Evolutionary conservation across 2,888 invertebrate species (phyloP).

Genomic region (Gastracanthus pulcherrimus): DNA sequence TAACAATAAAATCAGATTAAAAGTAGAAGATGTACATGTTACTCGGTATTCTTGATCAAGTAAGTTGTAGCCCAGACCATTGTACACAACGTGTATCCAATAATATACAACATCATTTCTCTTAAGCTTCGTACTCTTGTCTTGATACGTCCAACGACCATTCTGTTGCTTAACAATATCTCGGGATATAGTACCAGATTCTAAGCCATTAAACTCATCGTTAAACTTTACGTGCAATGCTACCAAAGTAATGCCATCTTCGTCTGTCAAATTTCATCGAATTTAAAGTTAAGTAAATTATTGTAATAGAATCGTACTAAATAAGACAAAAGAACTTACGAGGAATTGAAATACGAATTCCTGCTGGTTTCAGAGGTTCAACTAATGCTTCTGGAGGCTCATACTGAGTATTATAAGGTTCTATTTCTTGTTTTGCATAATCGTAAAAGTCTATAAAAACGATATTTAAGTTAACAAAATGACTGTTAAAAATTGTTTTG

Average conservation of each 20-base stretch:
- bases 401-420: background rate
- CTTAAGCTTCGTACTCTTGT: slow-evolving; percentile 80
- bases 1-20: no score
- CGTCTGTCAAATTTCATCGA: slow-evolving; percentile 21
- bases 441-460: slow-evolving; percentile 63
- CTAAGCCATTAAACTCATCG: slow-evolving; percentile 84
- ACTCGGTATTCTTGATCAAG: slow-evolving; percentile 77
- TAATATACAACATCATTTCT: slow-evolving; percentile 85
- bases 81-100: slow-evolving; percentile 87
- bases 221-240: slow-evolving; percentile 89
- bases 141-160: slow-evolving; percentile 84
- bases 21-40: slow-evolving; percentile 73
- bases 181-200: slow-evolving; percentile 82
- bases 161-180: slow-evolving; percentile 83
- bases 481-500: background rate
- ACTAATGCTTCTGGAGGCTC: background rate
- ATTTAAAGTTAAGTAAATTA: no score
- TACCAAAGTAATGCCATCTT: slow-evolving; percentile 82
- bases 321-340: no score
- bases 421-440: slow-evolving; percentile 54
- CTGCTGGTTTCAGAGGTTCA: slow-evolving; percentile 61
- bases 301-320: no score
- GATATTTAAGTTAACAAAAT: background rate
- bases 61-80: slow-evolving; percentile 84
- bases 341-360: slow-evolving; percentile 60